Evolutionary conservation across 1,140 invertebrate genomes (phyloP), one percentile per base, ranked within the genome.

Genomic region (Eciton burchellii): DNA sequence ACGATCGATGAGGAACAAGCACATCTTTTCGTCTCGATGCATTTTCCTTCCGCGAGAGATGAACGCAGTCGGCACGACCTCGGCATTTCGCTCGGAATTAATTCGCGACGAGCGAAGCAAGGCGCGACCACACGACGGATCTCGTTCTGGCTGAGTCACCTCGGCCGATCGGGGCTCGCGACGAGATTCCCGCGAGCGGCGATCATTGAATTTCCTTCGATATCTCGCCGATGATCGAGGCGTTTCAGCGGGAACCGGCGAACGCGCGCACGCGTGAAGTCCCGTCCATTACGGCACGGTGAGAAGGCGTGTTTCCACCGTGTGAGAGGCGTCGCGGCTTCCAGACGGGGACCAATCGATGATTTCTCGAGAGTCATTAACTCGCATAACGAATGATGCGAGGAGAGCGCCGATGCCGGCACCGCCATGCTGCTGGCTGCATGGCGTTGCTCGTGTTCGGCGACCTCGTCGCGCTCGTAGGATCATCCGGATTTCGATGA

Each of bases 281-380:
- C 73, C 71, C 85, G 76, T 86, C 77, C 73, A 73, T 86, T 86
- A 83, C 85, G 68, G 86, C 84, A 86, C 74, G 72, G 82, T 76
- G 81, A 88, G 89, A 91, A 92, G 91, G 91, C 91, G 91, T 92
- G 91, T 89, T 89, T 89, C 76, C 87, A 87, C 86, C 68, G 82
- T 81, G 68, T 81, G 89, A 91, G 90, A 91, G 89, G 91, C 87
- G 89, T 90, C 89, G 82, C 88, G 73, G 47, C 79, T 87, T 81
- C 68, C 43, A 79, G 81, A 86, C 87, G 87, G 47, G 74, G 81
- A 92, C 91, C 91, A 92, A 92, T 92, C 90, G 91, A 91, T 91
- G 89, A 92, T 92, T 90, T 91, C 90, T 89, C 88, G 86, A 89
- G 90, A 84, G 88, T 87, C 88, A 89, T 90, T 89, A 89, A 91